Evolutionary conservation across 2,888 invertebrate genomes (phyloP).

Genomic region (Drosophila borborema): DNA sequence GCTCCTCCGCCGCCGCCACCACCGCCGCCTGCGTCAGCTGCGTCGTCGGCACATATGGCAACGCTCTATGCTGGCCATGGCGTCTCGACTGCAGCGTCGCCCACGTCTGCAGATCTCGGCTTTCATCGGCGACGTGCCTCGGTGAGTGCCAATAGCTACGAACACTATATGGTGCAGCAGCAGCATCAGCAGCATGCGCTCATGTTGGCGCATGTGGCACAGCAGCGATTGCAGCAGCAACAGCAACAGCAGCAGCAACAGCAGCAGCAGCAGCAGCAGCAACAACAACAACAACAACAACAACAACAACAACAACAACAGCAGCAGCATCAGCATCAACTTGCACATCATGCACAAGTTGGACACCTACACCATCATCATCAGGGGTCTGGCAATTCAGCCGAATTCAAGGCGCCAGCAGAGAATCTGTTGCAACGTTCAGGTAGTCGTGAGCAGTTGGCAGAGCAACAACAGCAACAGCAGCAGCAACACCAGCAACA

Average conservation of each 20-base stretch:
- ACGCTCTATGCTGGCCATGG: conserved; percentile 55
- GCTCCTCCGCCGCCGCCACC: conserved; percentile 60
- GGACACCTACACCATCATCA: conserved; percentile 57
- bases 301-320: conserved; percentile 43
- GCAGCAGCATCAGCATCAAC: neutral
- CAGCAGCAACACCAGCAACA: conserved; percentile 47
- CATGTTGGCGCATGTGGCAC: conserved; percentile 71
- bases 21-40: conserved; percentile 41
- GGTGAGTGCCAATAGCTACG: conserved; percentile 78
- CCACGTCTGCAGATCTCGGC: conserved; percentile 69
- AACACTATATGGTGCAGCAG: conserved; percentile 80
- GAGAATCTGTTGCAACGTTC: conserved; percentile 78
- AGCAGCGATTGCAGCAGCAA: conserved; percentile 57
- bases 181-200: conserved; percentile 75
- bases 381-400: conserved; percentile 30
- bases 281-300: conserved; percentile 44
- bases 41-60: conserved; percentile 59
- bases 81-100: conserved; percentile 39
- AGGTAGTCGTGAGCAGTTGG: conserved; percentile 77
- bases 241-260: conserved; percentile 77
- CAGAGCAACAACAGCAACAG: conserved; percentile 54
- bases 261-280: conserved; percentile 58
- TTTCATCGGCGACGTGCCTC: conserved; percentile 80
- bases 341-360: conserved; percentile 43
- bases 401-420: conserved; percentile 82